phyloP scores from a whole-genome alignment of 2,888 invertebrate species.

The Nezara viridula region DNA sequence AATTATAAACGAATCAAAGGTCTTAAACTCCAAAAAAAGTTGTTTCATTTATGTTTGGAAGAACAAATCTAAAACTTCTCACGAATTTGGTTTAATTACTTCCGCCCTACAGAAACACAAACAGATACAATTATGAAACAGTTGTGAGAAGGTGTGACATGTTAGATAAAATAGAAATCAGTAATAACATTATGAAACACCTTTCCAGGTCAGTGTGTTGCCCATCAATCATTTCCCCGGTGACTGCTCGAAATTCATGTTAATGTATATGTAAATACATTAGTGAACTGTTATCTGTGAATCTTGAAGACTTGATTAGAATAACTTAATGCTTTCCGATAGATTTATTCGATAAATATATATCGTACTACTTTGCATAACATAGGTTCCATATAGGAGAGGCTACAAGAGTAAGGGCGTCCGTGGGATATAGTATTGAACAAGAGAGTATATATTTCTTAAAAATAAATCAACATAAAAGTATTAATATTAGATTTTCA shows the following conservation, averaged over 20 bases:
- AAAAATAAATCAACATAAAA: background rate
- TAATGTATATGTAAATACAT: slow-evolving; percentile 23
- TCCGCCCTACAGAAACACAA: background rate
- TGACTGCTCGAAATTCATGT: background rate
- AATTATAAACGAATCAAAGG: too few species aligned
- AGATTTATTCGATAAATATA: slow-evolving; percentile 32
- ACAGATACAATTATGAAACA: background rate
- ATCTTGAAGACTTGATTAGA: slow-evolving; percentile 31
- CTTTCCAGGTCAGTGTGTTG: background rate
- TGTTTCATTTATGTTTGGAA: too few species aligned
- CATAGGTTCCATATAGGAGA: background rate
- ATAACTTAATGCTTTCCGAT: slow-evolving; percentile 34
- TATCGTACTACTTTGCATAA: slow-evolving; percentile 26
- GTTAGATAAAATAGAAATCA: background rate
- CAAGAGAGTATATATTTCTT: background rate
- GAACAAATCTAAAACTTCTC: too few species aligned
- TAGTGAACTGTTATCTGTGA: background rate
- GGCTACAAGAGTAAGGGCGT: background rate
- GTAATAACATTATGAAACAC: background rate
- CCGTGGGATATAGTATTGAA: background rate
- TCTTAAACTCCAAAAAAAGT: too few species aligned
- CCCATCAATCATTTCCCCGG: background rate
- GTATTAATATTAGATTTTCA: background rate
- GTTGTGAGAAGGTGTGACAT: background rate
- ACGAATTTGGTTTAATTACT: too few species aligned